Conservation (phyloP, 2,113 vertebrate species). For the Perca flavescens region DNA sequence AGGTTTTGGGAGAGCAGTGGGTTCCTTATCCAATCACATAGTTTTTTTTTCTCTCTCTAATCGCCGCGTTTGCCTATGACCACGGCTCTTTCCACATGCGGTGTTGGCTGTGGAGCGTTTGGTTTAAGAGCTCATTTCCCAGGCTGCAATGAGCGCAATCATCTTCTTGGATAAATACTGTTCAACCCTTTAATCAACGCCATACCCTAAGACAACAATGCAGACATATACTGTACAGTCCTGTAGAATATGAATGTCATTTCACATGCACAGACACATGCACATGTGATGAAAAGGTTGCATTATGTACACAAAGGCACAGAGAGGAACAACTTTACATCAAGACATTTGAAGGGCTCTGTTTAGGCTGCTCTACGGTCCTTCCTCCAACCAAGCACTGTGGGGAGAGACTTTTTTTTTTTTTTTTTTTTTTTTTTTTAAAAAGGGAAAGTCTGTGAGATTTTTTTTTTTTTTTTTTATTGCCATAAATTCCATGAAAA, state of each 20-base stretch:
- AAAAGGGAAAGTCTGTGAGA: not conserved
- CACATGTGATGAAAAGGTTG: slow-evolving; percentile 9
- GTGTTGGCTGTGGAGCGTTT: slow-evolving; percentile 60
- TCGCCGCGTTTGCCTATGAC: slow-evolving; percentile 20
- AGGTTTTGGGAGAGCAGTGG: slow-evolving; percentile 25
- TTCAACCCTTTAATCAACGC: slow-evolving; percentile 69
- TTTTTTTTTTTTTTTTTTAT: no score
- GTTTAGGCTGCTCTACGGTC: not conserved
- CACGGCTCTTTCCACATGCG: slow-evolving; percentile 63
- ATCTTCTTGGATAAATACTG: slow-evolving; percentile 74
- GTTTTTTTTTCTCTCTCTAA: slow-evolving; percentile 21
- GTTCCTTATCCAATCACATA: slow-evolving; percentile 52
- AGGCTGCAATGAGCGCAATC: slow-evolving; percentile 68
- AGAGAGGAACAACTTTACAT: no score
- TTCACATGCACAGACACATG: slow-evolving; percentile 9
- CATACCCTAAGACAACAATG: slow-evolving; percentile 53
- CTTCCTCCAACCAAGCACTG: not conserved
- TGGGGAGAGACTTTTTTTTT: not conserved
- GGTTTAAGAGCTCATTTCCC: slow-evolving; percentile 78
- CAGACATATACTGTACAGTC: slow-evolving; percentile 18
- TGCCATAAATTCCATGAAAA: no score
- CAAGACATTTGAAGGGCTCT: not conserved
- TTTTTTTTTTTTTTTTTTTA: no score
- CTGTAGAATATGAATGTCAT: not conserved
- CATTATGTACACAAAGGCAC: not conserved